phyloP scores from a whole-genome alignment of 2,113 vertebrate genomes.

The Melanerpes aurifrons region DNA sequence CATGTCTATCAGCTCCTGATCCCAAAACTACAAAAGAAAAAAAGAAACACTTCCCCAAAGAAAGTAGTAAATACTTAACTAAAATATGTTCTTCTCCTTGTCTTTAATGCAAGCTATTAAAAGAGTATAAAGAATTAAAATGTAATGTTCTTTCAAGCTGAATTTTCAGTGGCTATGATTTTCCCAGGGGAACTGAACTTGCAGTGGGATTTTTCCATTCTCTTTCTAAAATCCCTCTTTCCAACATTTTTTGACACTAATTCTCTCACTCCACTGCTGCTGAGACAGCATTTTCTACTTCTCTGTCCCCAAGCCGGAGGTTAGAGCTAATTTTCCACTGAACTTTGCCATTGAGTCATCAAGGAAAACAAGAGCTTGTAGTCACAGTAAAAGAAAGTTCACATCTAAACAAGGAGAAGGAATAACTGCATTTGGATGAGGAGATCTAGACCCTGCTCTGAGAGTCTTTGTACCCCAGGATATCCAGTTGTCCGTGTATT shows the following conservation, averaged over 20 bases:
- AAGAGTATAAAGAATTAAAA: neutral
- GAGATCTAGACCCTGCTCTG: neutral
- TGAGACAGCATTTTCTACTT: neutral
- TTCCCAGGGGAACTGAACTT: neutral
- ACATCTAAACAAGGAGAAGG: neutral
- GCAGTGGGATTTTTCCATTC: neutral
- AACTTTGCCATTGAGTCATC: neutral
- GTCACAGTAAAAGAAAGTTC: neutral
- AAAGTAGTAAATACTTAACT: neutral
- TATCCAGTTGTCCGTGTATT: fast-evolving
- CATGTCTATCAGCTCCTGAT: neutral
- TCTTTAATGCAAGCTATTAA: neutral
- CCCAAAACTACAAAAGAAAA: neutral
- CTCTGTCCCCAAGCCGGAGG: neutral
- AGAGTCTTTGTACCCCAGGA: neutral
- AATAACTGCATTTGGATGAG: neutral
- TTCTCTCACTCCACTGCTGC: neutral
- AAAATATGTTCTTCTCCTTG: neutral
- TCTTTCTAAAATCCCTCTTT: neutral
- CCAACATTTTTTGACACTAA: neutral
- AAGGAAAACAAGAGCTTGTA: neutral
- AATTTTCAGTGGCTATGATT: neutral
- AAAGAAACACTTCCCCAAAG: neutral
- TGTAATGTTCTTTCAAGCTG: neutral
- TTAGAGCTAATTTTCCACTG: neutral